Base-by-base conservation (phyloP, 2,888 invertebrate species). In the Cynaeus angustus region DNA sequence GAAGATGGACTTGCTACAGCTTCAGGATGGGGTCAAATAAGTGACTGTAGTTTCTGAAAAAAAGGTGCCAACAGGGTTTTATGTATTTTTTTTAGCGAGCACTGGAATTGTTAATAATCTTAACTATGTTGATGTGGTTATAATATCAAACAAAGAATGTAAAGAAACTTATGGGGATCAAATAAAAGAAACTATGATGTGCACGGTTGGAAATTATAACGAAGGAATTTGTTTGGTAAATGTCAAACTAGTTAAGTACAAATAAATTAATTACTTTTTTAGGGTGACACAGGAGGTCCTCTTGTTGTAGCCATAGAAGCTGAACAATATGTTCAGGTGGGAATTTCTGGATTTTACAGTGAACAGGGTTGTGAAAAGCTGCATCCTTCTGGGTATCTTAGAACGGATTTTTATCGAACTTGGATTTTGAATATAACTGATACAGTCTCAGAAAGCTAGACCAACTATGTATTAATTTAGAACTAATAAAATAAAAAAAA, bases 221-320 rank as follows among this genome's bases (percentile, higher is more conserved):
- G 64, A 64, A 64, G 64, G 64, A 14, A 41, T 62, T 16, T 62
- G 50, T 38, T 13, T 50, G 7, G 53, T 64, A 37, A 52, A 28
- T 41, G 41, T 12, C 6, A 8, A 5, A 28, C 52, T 37, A 4
- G 37, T 41, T 7, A 10, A 12, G 9, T 28, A 9, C 33, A 33
- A 33, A 33, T 4, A 6, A 4, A 33, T 33, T 7, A 33, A 4
- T 33, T 33, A 33, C 13, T 3, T 10, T 28, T 30, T 52, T 28
- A 66, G 66, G 66, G 66, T 33, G 66, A 66, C 30, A 66, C 55
- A 56, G 66, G 66, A 8, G 55, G 55, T 8, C 46, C 66, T 8
- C 30, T 66, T 13, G 12, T 66, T 7, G 7, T 14, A 10, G 21
- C 37, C n/a, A 50, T 10, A 21, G 56, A 37, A 8, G 4, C 7